Base-by-base conservation (phyloP, 1,140 invertebrate species). In the Hydropsyche tenuis region DNA sequence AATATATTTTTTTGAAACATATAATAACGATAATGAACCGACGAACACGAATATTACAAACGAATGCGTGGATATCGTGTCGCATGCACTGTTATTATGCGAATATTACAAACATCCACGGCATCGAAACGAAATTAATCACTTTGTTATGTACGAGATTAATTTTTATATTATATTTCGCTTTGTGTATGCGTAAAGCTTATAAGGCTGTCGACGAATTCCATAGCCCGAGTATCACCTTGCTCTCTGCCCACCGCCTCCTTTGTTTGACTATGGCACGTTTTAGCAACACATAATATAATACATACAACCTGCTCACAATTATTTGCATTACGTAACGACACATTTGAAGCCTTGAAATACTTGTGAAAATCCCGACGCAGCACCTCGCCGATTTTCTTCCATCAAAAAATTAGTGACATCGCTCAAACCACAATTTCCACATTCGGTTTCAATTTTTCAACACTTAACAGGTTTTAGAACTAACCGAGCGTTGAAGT, bases 201-300 rank as follows among this genome's bases (percentile, higher is more conserved):
- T 60, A 25, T 12, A 60, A 60, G 56, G 56, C 23, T 60, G 56
- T 60, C 22, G 5, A 23, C 23, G 56, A 60, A 60, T 60, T 60
- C 56, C 56, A 60, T 60, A 60, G 22, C n/a, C n/a, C 22, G 45
- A 25, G 22, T 25, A 68, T 68, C 37, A 51, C 65, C 43, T 68
- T 68, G 65, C 65, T 51, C 46, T 68, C 65, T 68, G 65, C 65
- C 65, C 65, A 68, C 65, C 37, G 45, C 16, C 18, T 68, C 37
- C 27, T 48, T 68, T 68, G 65, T 68, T 68, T 48, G 65, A 68
- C 65, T 68, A 42, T n/a, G 43, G 37, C 43, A 68, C 37, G 37
- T 68, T 68, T 68, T 51, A 65, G 16, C 63, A 65, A 22, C 30
- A 37, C 30, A 37, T 37, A 37, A 37, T 9, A 37, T 37, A 37